Conservation (phyloP, 2,888 invertebrate genomes). For the Coleophora deauratella region DNA sequence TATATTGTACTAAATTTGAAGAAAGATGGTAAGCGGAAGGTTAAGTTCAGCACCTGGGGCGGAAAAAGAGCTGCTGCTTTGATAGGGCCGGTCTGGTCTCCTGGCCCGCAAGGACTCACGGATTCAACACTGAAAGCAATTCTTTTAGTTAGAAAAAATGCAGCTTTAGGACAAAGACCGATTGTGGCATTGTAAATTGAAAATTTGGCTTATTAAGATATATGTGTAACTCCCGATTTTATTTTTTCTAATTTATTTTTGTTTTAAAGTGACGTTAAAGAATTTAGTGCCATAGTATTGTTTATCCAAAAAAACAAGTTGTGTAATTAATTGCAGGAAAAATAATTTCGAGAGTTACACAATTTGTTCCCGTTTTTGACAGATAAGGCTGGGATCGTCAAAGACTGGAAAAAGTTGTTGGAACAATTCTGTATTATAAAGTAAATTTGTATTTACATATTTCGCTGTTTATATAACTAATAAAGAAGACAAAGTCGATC, state of each 20-base stretch:
- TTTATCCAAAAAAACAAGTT: no score
- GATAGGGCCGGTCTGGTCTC: conserved; percentile 66
- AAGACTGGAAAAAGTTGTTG: conserved; percentile 20
- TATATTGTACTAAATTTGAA: conserved; percentile 53
- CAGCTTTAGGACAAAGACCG: conserved; percentile 20
- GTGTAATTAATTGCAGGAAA: conserved; percentile 16
- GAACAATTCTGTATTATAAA: conserved; percentile 17
- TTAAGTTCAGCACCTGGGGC: conserved; percentile 66
- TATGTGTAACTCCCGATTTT: conserved; percentile 7
- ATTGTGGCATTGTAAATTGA: conserved; percentile 19
- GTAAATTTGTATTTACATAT: conserved; percentile 21
- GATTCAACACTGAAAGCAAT: conserved; percentile 48
- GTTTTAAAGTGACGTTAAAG: conserved; percentile 11
- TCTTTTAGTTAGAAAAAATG: conserved; percentile 41
- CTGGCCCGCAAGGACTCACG: conserved; percentile 37
- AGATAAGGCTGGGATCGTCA: conserved; percentile 46
- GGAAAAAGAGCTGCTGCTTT: conserved; percentile 62
- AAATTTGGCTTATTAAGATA: no score
- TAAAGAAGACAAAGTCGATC: conserved; percentile 14
- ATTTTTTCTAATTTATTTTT: not conserved
- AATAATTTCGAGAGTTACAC: conserved; percentile 28
- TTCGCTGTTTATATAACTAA: conserved; percentile 15
- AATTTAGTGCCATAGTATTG: conserved; percentile 38
- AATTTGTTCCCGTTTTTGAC: conserved; percentile 23
- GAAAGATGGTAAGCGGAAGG: conserved; percentile 62